Base-by-base conservation (phyloP, 2,113 vertebrate species). In the Hemiprocne comata region DNA sequence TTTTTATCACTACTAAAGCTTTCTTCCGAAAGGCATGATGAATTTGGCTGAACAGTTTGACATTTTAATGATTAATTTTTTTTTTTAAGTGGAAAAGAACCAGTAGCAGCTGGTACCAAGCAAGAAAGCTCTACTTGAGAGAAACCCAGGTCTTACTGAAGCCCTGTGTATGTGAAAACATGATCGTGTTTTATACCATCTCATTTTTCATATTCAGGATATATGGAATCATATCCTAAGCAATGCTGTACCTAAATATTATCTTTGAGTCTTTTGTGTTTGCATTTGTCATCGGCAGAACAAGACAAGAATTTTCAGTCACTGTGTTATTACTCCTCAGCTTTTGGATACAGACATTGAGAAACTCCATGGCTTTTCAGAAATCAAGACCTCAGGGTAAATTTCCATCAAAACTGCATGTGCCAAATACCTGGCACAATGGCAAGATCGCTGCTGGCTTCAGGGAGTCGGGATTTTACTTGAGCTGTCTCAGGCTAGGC, bases 331-430 rank as follows among this genome's bases (percentile, higher is more conserved):
- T 78, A 29, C 61, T 94, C 20, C 65, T 65, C n/a, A 46, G 44
- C 17, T 89, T 82, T 85, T 91, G 77, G 61, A 91, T 61, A 50
- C 61, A 84, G 83, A 64, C 34, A 74, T 11, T 15, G 48, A 94
- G 55, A 83, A 23, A 48, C 1, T 7, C 34, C 42, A 13, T 3
- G 5, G 53, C 62, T 75, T 65, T 91, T 65, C 61, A 92, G 76
- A 90, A 91, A 86, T n/a, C 84, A 85, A 67, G 77, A 85, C 67
- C 72, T 90, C 57, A 17, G 83, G 60, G 90, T 92, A 93, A 93
- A 93, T 92, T 95, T 88, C 85, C 14, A 3, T 61, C 90, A 74
- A 89, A 93, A 72, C 4, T 77, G 17, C 51, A 38, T 29, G 42
- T 89, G 89, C 87, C 77, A 73, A 36, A 42, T 80, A 86, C 64